phyloP scores from a whole-genome alignment of 2,113 vertebrate species.

The Chascanopsetta lugubris region DNA sequence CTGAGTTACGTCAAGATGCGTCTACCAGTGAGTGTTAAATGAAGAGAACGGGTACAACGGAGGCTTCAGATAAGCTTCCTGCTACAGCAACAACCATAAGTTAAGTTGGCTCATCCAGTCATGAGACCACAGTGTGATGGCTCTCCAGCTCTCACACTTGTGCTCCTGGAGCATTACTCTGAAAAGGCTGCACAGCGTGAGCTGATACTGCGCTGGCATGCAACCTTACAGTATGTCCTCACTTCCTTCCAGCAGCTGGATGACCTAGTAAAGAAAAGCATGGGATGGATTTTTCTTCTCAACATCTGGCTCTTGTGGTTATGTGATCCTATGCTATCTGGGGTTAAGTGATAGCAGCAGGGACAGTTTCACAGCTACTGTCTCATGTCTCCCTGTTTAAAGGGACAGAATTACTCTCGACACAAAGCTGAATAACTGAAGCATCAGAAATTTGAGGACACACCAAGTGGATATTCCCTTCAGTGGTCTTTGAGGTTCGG shows the following conservation, averaged over 20 bases:
- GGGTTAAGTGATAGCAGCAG: neutral
- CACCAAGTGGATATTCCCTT: neutral
- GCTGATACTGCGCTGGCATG: slow-evolving; percentile 15
- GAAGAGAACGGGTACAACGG: slow-evolving; percentile 11
- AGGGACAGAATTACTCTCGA: neutral
- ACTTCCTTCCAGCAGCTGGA: slow-evolving; percentile 17
- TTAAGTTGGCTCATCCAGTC: slow-evolving; percentile 51
- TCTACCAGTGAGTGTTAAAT: slow-evolving; percentile 35
- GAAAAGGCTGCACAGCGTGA: slow-evolving; percentile 23
- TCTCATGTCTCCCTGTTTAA: neutral
- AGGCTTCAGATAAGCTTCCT: slow-evolving; percentile 48
- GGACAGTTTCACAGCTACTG: neutral
- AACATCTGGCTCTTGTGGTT: slow-evolving; percentile 29
- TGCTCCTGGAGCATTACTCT: slow-evolving; percentile 44
- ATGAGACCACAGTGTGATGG: slow-evolving; percentile 75
- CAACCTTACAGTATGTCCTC: slow-evolving; percentile 10
- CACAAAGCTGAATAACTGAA: neutral
- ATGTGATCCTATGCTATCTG: neutral
- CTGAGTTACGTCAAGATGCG: neutral
- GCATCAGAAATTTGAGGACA: neutral
- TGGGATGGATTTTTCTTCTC: slow-evolving; percentile 22
- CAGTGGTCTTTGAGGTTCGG: neutral
- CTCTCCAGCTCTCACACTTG: slow-evolving; percentile 49
- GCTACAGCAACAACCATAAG: slow-evolving; percentile 20
- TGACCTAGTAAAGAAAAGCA: slow-evolving; percentile 22